Percentiles rank a stretch among this genome's conserved stretches.
phyloP scores from a whole-genome alignment of 2,113 vertebrate genomes.

The Nyctereutes procyonoides region DNA sequence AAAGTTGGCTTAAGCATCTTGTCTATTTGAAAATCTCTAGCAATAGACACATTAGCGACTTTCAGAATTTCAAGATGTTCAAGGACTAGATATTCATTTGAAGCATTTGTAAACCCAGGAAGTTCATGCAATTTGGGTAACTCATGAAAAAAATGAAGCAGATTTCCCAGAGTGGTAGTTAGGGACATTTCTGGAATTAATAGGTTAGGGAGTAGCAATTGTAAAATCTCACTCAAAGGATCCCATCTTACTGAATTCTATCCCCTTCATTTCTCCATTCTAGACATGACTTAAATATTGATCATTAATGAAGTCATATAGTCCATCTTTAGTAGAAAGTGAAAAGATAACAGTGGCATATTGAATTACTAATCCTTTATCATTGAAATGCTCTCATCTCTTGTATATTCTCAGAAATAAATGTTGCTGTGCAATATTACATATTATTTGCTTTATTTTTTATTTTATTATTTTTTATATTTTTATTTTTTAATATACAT shows the following conservation, averaged over 20 bases:
- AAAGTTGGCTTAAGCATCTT: background rate
- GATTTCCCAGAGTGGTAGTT: background rate
- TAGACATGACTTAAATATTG: background rate
- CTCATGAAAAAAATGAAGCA: background rate
- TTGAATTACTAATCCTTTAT: background rate
- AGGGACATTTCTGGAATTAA: background rate
- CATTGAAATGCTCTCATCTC: background rate
- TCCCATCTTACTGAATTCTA: background rate
- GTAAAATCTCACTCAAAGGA: background rate
- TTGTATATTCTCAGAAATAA: background rate
- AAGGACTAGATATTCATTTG: background rate
- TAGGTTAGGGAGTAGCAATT: background rate
- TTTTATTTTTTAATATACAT: too few species aligned
- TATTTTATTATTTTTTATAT: too few species aligned
- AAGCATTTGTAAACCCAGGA: background rate
- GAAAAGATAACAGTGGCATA: background rate
- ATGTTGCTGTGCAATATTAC: background rate
- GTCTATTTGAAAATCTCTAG: background rate
- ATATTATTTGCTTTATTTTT: constrained; percentile 2
- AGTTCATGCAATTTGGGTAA: background rate
- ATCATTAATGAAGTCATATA: background rate
- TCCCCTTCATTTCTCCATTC: background rate
- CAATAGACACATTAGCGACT: background rate
- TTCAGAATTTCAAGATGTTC: background rate
- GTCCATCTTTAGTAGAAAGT: background rate